Evolutionary conservation across 2,888 invertebrate species (phyloP).

Genomic region (Oxytorus armatus): DNA sequence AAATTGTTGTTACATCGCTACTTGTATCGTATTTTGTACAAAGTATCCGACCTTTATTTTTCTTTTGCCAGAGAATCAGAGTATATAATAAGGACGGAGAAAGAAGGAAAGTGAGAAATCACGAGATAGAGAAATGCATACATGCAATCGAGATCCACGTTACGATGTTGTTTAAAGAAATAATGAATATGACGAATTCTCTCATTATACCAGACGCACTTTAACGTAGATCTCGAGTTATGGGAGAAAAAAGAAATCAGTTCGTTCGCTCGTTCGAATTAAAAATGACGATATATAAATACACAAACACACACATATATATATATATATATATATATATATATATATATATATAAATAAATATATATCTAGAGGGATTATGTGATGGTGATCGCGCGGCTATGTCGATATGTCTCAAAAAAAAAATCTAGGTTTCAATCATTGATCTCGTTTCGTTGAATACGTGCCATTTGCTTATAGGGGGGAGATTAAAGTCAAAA

Average conservation of each 20-base stretch:
- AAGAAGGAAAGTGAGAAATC: conserved; percentile 55
- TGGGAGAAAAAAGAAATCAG: background rate
- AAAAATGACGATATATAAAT: conserved; percentile 47
- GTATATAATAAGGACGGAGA: conserved; percentile 70
- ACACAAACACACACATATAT: conserved; percentile 10
- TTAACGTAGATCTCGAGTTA: conserved; percentile 37
- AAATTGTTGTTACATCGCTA: conserved; percentile 84
- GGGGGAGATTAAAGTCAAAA: conserved; percentile 16
- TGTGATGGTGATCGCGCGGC: conserved; percentile 49
- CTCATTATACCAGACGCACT: background rate
- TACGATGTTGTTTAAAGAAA: conserved; percentile 24
- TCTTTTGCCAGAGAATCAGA: conserved; percentile 75
- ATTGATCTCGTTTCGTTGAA: conserved; percentile 58
- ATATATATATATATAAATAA: conserved; percentile 15
- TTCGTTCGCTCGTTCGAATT: conserved; percentile 51
- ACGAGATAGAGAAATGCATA: conserved; percentile 47
- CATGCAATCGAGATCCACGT: conserved; percentile 55
- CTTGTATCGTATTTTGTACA: conserved; percentile 84
- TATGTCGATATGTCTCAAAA: conserved; percentile 55
- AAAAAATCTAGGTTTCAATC: conserved; percentile 41
- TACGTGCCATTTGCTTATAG: conserved; percentile 56
- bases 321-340: conserved; percentile 5
- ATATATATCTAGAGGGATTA: conserved; percentile 50
- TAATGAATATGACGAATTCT: conserved; percentile 4
- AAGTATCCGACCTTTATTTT: conserved; percentile 81